Percentiles rank a stretch among this genome's conserved stretches.
These are phyloP conservation scores for Gallinago jamesoni DNA, from an alignment of 2,113 vertebrate species.

Conservation along the genomic window DNA sequence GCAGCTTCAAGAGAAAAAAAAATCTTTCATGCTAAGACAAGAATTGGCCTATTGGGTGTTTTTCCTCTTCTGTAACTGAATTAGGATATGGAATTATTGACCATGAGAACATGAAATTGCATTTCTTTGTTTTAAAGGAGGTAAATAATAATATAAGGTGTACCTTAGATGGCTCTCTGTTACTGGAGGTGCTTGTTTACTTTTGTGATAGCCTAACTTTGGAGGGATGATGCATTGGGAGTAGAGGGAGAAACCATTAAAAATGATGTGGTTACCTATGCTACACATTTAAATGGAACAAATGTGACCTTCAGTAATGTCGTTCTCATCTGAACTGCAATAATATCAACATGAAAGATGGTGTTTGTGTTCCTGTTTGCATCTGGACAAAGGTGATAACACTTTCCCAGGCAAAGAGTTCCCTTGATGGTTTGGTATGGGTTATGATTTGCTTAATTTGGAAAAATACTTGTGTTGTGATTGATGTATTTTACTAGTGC, in stretches of 20 bases:
- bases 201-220: neutral
- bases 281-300: neutral
- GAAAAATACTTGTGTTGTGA: neutral
- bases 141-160: neutral
- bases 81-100: neutral
- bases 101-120: neutral
- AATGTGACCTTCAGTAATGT: neutral
- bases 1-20: neutral
- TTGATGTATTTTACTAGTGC: neutral
- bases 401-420: neutral
- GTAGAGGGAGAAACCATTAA: neutral
- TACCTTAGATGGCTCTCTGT: neutral
- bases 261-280: neutral
- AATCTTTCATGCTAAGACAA: neutral
- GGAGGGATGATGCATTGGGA: neutral
- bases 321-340: neutral
- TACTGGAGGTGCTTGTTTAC: neutral
- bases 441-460: neutral
- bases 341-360: neutral
- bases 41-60: neutral
- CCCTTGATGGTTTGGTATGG: neutral
- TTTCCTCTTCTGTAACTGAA: neutral
- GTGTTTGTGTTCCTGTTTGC: neutral
- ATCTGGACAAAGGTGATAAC: neutral
- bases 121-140: neutral